These are phyloP conservation scores for Rhinella marina DNA, from an alignment of 2,797 vertebrate species.

Conservation along the genomic window DNA sequence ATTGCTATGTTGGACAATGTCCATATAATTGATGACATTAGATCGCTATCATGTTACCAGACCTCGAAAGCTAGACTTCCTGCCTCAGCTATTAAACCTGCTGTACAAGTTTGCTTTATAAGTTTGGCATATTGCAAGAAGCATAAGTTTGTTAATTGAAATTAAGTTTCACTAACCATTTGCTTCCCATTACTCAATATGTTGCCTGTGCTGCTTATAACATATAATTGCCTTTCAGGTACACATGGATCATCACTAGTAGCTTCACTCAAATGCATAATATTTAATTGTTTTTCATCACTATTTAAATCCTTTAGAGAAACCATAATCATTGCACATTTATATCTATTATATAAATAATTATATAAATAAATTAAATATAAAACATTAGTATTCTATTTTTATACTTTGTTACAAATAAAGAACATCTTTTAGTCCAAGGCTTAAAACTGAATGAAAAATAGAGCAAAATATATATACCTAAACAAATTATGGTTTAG, in stretches of 20 bases:
- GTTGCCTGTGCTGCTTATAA: conserved; percentile 46
- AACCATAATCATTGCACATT: background rate
- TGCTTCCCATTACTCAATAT: conserved; percentile 37
- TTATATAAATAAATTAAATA: too few relatives aligned
- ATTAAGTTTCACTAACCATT: conserved; percentile 45
- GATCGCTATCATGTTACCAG: background rate
- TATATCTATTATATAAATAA: too few relatives aligned
- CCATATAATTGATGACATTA: background rate
- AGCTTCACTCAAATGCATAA: background rate
- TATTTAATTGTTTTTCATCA: background rate
- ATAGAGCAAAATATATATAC: background rate
- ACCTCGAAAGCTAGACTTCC: conserved; percentile 14
- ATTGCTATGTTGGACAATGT: background rate
- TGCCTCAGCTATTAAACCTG: conserved; percentile 29
- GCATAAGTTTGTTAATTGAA: background rate
- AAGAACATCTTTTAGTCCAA: background rate
- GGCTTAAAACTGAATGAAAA: background rate
- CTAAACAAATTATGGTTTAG: background rate
- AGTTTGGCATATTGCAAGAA: background rate
- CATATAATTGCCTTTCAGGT: conserved; percentile 42
- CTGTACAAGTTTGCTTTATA: conserved; percentile 15
- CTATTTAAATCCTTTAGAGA: background rate
- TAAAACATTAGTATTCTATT: background rate
- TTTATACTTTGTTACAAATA: background rate
- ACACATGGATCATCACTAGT: conserved; percentile 15